Conservation (phyloP, 2,888 invertebrate species). For the Entomobrya proxima region DNA sequence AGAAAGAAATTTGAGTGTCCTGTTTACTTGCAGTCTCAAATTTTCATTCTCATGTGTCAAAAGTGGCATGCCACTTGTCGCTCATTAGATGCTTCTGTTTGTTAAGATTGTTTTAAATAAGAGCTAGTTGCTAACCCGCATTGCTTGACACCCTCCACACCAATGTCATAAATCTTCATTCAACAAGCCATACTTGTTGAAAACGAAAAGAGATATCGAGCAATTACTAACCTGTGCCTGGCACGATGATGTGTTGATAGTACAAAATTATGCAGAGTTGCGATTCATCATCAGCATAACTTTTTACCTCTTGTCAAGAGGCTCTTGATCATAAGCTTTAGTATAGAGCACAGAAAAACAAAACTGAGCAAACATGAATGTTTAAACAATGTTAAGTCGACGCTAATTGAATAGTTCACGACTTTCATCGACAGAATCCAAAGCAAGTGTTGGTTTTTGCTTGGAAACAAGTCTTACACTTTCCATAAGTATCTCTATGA, state of each 20-base stretch:
- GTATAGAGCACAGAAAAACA: too few species aligned
- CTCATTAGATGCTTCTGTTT: background rate
- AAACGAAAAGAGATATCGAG: constrained; percentile 21
- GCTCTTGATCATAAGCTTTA: too few species aligned
- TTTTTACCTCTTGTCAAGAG: background rate
- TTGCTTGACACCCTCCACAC: background rate
- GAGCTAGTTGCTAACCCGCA: background rate
- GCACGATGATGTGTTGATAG: background rate
- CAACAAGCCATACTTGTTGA: background rate
- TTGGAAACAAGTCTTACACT: background rate
- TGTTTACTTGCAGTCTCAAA: too few species aligned
- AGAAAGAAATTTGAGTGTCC: background rate
- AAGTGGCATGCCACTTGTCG: constrained; percentile 9
- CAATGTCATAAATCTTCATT: constrained; percentile 26
- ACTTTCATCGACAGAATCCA: constrained; percentile 16
- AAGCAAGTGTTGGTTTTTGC: background rate
- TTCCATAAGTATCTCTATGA: background rate
- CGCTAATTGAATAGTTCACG: constrained; percentile 37
- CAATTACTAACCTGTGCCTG: background rate
- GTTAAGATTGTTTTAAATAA: background rate
- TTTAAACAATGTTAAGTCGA: constrained; percentile 4
- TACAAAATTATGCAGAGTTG: background rate
- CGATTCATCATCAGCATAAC: background rate
- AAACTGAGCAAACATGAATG: background rate
- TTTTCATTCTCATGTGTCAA: background rate